Percentiles rank a stretch among this genome's conserved stretches.
Conservation (phyloP, 2,113 vertebrate genomes). For the Sminthopsis crassicaudata region DNA sequence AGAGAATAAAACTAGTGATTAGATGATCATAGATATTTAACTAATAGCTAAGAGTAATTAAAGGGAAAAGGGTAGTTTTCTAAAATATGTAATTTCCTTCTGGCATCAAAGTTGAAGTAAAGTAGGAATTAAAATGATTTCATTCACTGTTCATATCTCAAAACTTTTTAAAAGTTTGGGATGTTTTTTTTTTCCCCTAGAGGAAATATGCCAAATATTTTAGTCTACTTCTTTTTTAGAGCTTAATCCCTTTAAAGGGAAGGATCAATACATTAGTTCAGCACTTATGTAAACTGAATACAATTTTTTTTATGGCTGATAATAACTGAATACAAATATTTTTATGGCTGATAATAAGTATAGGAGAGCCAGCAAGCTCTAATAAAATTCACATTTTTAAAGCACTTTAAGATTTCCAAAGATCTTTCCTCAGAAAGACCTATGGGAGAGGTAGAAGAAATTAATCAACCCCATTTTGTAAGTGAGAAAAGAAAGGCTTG, state of each 20-base stretch:
- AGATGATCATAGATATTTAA: not conserved
- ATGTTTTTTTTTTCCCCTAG: not conserved
- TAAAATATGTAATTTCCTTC: not conserved
- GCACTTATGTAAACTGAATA: not conserved
- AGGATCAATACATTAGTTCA: not conserved
- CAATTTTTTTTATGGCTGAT: not conserved
- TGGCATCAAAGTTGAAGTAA: not conserved
- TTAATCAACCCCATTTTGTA: not conserved
- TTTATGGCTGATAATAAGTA: not conserved
- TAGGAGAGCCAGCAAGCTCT: not conserved
- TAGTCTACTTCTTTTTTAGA: not conserved
- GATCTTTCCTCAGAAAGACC: not conserved
- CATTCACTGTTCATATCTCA: not conserved
- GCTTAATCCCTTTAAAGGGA: not conserved
- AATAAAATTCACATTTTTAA: not conserved
- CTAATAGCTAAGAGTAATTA: not conserved
- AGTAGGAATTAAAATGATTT: not conserved
- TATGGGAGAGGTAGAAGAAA: not conserved
- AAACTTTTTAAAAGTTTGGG: not conserved
- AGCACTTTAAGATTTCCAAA: not conserved
- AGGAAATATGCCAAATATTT: not conserved
- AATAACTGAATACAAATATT: not conserved
- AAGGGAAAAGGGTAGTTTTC: not conserved
- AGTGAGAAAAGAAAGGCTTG: not conserved
- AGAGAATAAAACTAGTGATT: not conserved